These are phyloP conservation scores for Pachyrhynchus sulphureomaculatus DNA, from an alignment of 1,140 invertebrate genomes.

Conservation along the genomic window DNA sequence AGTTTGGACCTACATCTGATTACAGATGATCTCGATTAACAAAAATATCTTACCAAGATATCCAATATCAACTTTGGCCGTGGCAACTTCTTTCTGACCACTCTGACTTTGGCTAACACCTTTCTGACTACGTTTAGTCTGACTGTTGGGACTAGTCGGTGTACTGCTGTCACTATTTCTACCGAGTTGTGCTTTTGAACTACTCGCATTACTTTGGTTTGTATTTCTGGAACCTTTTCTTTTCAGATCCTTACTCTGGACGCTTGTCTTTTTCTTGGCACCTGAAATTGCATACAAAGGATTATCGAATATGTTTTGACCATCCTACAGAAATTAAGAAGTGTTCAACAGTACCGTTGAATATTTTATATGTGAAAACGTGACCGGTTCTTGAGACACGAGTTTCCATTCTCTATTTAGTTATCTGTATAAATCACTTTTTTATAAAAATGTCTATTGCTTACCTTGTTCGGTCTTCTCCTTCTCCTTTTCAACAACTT, in stretches of 20 bases:
- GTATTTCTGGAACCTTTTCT: conserved; percentile 15
- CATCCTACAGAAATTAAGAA: too few relatives aligned
- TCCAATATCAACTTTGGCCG: conserved; percentile 40
- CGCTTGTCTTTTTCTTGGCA: neutral
- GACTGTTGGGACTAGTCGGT: conserved; percentile 14
- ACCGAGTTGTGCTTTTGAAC: conserved; percentile 10
- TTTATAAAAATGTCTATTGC: too few relatives aligned
- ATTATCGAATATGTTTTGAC: too few relatives aligned
- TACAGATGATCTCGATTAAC: too few relatives aligned
- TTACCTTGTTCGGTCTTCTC: neutral
- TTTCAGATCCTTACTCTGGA: neutral
- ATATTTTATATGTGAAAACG: too few relatives aligned
- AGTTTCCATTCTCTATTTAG: too few relatives aligned
- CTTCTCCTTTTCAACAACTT: neutral
- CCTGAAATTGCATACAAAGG: too few relatives aligned
- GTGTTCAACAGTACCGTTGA: too few relatives aligned
- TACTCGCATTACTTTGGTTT: conserved; percentile 8
- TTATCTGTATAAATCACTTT: too few relatives aligned
- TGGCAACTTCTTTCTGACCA: neutral
- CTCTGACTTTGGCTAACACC: conserved; percentile 6
- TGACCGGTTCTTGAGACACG: too few relatives aligned
- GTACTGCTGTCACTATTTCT: conserved; percentile 10
- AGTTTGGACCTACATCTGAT: too few relatives aligned
- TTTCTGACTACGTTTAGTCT: conserved; percentile 6
- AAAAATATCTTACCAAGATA: conserved; percentile 44